Conservation (phyloP, 2,797 vertebrate genomes). For the Podarcis siculus region DNA sequence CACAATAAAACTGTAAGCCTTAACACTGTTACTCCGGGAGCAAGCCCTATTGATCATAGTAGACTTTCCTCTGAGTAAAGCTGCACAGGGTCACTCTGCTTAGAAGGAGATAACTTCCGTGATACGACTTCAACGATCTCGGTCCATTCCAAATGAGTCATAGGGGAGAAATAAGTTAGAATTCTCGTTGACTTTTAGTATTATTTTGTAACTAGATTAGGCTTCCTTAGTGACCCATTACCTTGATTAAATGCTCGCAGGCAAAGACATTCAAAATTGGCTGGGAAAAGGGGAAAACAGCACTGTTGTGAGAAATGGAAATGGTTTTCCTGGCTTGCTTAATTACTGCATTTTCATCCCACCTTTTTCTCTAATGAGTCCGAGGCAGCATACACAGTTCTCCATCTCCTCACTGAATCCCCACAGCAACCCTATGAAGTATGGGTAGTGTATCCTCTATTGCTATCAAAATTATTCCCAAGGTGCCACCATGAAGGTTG, state of each 20-base stretch:
- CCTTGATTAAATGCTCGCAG: neutral
- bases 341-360: too few relatives aligned
- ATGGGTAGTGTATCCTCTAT: too few relatives aligned
- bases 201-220: constrained; percentile 21
- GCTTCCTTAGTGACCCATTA: neutral
- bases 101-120: too few relatives aligned
- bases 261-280: neutral
- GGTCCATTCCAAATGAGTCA: neutral
- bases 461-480: too few relatives aligned
- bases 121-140: neutral
- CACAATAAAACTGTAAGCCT: neutral
- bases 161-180: constrained; percentile 6
- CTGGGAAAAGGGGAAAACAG: neutral
- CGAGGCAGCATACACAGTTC: too few relatives aligned
- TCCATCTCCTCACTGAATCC: too few relatives aligned
- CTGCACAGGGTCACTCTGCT: neutral
- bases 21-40: neutral
- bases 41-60: neutral
- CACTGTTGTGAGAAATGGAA: neutral
- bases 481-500: too few relatives aligned
- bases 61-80: neutral
- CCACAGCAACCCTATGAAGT: too few relatives aligned
- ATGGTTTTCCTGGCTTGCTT: neutral
- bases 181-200: constrained; percentile 18
- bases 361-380: too few relatives aligned